Base-by-base conservation (phyloP, 2,888 invertebrate genomes). In the Pegoplata infirma region DNA sequence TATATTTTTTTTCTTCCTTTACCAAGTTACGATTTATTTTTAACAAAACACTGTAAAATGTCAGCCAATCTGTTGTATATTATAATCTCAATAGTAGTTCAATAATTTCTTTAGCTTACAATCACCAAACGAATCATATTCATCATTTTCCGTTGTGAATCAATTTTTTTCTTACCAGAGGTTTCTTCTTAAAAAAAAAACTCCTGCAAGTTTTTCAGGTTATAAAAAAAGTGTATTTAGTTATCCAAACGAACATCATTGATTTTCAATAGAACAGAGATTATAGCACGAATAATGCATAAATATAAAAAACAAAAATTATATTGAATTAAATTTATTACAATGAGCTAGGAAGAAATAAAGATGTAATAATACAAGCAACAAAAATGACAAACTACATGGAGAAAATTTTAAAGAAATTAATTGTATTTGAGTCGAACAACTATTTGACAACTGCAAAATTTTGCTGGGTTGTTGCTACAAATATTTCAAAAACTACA, bases 21-120 rank as follows among this genome's bases (percentile, higher is more conserved):
- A n/a, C n/a, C n/a, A n/a, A n/a, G n/a, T n/a, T n/a, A n/a, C n/a
- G n/a, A n/a, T n/a, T n/a, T n/a, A n/a, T n/a, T n/a, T n/a, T n/a
- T n/a, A n/a, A 32, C 61, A 67, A 63, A 67, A 63, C 53, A 10
- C 56, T 71, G 63, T 36, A 67, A 72, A 67, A 53, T 72, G 67
- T 36, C 71, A 79, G 76, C 67, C 79, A 79, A 79, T 67, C 44
- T 63, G 56, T 64, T 47, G 19, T 67, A n/a, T n/a, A 72, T 67
- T 72, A 66, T 40, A 63, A 72, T 63, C 56, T 74, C 66, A 63
- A 71, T 75, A 66, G 55, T 36, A 71, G 36, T 67, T 75, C 71
- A 67, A 75, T 79, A 72, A 66, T 16, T 63, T 32, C n/a, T 55
- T 51, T 25, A 23, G n/a, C 51, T 12, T 40, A 40, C 12, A n/a